phyloP scores from a whole-genome alignment of 2,113 vertebrate species.

The Chrysemys picta region DNA sequence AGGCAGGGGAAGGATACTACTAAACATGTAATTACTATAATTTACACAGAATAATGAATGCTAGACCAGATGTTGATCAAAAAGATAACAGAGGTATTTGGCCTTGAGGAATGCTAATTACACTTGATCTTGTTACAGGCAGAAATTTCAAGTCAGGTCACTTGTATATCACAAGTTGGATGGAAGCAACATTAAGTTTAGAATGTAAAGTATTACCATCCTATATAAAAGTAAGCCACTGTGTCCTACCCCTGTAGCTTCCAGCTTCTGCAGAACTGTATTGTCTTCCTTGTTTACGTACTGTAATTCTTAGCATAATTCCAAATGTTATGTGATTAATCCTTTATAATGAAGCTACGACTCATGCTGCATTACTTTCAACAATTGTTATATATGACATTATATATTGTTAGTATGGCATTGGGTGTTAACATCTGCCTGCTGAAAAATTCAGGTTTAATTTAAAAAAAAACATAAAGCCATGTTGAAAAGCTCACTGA shows the following conservation, averaged over 20 bases:
- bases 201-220: background rate
- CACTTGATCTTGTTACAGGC: accelerated
- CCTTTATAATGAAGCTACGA: accelerated
- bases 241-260: background rate
- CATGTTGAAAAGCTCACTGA: background rate
- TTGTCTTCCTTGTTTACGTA: accelerated
- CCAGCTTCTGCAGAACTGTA: accelerated
- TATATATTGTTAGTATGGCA: accelerated
- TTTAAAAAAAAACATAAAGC: background rate
- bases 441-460: background rate
- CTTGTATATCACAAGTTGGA: too few relatives aligned
- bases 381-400: accelerated
- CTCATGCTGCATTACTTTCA: too few relatives aligned
- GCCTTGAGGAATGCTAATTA: background rate
- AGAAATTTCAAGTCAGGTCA: background rate
- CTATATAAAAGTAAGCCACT: accelerated
- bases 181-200: background rate
- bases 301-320: accelerated
- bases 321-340: background rate
- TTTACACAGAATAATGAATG: accelerated
- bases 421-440: accelerated
- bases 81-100: background rate
- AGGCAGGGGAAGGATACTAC: background rate
- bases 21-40: accelerated
- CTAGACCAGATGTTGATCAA: background rate